phyloP scores from a whole-genome alignment of 2,888 invertebrate species.

The Thymelicus sylvestris region DNA sequence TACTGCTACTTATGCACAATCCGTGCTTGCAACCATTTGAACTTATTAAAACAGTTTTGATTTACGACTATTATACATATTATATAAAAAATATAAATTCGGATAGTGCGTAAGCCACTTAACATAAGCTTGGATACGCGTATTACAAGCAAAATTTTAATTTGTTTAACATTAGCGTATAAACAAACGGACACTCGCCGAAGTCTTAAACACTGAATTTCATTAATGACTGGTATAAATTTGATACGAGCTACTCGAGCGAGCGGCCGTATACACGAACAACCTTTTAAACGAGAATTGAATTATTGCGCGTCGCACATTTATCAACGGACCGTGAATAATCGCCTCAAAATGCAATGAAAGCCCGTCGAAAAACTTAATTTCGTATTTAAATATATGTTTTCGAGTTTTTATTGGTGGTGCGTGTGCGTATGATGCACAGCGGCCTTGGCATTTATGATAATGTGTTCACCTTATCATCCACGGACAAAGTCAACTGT shows the following conservation, averaged over 20 bases:
- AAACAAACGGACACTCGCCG: constrained; percentile 4
- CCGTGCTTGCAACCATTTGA: not conserved
- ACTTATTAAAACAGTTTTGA: not conserved
- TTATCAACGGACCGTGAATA: constrained; percentile 78
- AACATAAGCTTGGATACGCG: constrained; percentile 10
- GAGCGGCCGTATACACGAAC: constrained; percentile 54
- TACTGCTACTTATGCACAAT: constrained; percentile 19
- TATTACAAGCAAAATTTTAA: no score
- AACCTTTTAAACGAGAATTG: constrained; percentile 75
- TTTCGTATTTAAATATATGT: constrained; percentile 79
- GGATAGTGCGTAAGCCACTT: not conserved
- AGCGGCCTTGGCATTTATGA: constrained; percentile 23
- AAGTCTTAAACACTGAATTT: constrained; percentile 8
- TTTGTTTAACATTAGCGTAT: not conserved
- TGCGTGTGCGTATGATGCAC: constrained; percentile 34
- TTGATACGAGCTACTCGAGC: constrained; percentile 50
- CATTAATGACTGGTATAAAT: constrained; percentile 61
- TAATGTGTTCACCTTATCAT: constrained; percentile 19
- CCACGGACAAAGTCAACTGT: constrained; percentile 7
- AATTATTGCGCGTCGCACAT: constrained; percentile 80
- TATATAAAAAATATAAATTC: not conserved
- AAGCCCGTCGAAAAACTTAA: constrained; percentile 78
- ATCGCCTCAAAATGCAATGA: constrained; percentile 74
- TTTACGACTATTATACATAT: not conserved
- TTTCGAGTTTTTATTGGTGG: constrained; percentile 55